Conservation (phyloP, 2,113 vertebrate species). For the Etheostoma cragini region DNA sequence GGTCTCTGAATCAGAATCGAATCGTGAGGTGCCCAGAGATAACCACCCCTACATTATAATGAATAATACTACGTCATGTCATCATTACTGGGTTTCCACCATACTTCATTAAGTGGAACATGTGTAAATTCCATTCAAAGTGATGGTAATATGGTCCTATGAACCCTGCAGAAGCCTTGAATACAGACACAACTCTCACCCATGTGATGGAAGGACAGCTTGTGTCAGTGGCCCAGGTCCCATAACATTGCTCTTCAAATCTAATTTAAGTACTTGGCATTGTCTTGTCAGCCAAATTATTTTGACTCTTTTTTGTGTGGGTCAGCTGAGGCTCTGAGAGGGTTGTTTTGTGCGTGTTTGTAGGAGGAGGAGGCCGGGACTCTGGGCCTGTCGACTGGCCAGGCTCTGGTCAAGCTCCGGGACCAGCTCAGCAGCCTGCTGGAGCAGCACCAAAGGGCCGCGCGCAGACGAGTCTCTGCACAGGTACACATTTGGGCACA, state of each 20-base stretch:
- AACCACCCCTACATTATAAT: no score
- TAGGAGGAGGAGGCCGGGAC: constrained; percentile 88
- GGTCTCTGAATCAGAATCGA: no score
- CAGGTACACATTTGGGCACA: constrained; percentile 80
- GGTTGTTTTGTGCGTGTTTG: not conserved
- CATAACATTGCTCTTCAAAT: not conserved
- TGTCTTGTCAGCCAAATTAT: not conserved
- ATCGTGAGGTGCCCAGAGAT: no score
- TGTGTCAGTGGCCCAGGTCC: not conserved
- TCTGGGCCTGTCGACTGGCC: constrained; percentile 92
- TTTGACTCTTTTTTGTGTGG: not conserved
- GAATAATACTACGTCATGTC: no score
- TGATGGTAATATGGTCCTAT: no score
- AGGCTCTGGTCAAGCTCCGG: constrained; percentile 90
- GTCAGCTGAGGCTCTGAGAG: not conserved
- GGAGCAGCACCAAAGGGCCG: constrained; percentile 89
- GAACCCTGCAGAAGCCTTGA: not conserved
- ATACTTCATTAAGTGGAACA: no score
- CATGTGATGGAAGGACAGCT: not conserved
- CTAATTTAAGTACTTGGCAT: not conserved
- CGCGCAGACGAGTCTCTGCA: constrained; percentile 81
- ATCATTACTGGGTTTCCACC: no score
- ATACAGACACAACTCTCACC: not conserved
- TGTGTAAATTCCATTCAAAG: no score
- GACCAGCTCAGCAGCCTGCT: constrained; percentile 91